phyloP scores from a whole-genome alignment of 2,888 invertebrate species.

The Liopterus haemorrhoidalis region DNA sequence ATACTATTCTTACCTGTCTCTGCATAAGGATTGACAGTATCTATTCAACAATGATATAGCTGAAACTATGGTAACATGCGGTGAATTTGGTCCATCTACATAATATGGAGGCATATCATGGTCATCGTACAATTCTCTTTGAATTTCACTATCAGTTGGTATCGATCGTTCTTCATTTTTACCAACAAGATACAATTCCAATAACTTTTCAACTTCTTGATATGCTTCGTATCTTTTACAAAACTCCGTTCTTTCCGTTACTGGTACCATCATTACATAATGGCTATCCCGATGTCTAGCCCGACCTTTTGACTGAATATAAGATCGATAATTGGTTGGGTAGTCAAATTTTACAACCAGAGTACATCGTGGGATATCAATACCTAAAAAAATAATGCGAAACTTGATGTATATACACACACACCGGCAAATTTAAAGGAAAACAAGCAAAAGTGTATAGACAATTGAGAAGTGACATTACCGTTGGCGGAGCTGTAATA shows the following conservation, averaged over 20 bases:
- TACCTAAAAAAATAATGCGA: too few species aligned
- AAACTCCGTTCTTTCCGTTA: conserved; percentile 37
- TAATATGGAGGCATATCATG: conserved; percentile 51
- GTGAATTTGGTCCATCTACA: conserved; percentile 41
- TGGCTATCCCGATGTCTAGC: conserved; percentile 63
- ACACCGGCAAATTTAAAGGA: too few species aligned
- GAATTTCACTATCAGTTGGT: conserved; percentile 52
- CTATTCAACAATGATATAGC: conserved; percentile 67
- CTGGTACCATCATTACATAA: conserved; percentile 53
- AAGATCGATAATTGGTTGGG: conserved; percentile 68
- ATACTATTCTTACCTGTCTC: conserved; percentile 82
- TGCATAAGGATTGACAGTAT: conserved; percentile 73
- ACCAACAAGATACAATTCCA: conserved; percentile 56
- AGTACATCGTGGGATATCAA: conserved; percentile 79
- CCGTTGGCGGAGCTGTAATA: too few species aligned
- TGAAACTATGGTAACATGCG: conserved; percentile 51
- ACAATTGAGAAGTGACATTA: too few species aligned
- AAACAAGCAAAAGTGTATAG: too few species aligned
- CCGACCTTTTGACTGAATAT: conserved; percentile 86
- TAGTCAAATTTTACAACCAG: conserved; percentile 70
- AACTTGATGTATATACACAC: too few species aligned
- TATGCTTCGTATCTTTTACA: conserved; percentile 42
- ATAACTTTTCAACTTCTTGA: conserved; percentile 48
- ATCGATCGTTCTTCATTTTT: conserved; percentile 50
- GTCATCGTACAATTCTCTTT: conserved; percentile 49